phyloP scores from a whole-genome alignment of 2,113 vertebrate genomes.

The Conger conger region DNA sequence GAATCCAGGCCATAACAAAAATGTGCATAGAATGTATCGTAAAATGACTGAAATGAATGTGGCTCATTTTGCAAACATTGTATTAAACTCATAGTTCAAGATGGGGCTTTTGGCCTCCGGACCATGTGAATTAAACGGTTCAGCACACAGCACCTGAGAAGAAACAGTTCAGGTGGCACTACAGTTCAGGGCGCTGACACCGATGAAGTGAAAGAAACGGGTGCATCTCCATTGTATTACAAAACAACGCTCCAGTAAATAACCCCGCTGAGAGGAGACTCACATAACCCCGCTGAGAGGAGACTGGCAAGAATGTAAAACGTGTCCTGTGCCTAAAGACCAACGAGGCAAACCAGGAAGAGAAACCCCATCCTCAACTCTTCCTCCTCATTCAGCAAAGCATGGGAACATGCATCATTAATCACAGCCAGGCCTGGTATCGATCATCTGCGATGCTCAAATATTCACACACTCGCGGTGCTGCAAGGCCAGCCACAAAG shows the following conservation, averaged over 20 bases:
- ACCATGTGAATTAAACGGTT: neutral
- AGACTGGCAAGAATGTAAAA: conserved; percentile 45
- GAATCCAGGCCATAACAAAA: neutral
- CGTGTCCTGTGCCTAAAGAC: conserved; percentile 60
- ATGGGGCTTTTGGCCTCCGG: neutral
- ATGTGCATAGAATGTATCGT: neutral
- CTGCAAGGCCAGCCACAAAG: conserved; percentile 47
- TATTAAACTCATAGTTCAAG: neutral
- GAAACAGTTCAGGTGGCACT: neutral
- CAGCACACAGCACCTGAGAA: neutral
- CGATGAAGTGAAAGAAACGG: neutral
- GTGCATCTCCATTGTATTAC: conserved; percentile 23
- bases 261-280: conserved; percentile 43
- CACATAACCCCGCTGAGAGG: conserved; percentile 42
- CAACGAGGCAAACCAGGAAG: conserved; percentile 59
- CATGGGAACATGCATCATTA: conserved; percentile 61
- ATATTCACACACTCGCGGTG: conserved; percentile 57
- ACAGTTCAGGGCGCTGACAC: neutral
- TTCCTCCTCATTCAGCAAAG: conserved; percentile 43
- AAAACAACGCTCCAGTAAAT: conserved; percentile 29
- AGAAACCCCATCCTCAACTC: conserved; percentile 42
- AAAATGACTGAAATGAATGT: neutral
- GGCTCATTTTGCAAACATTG: too few species aligned
- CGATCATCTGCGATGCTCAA: conserved; percentile 60
- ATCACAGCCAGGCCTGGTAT: conserved; percentile 55